Base-by-base conservation (phyloP, 2,888 invertebrate genomes). In the Euclidia mi region DNA sequence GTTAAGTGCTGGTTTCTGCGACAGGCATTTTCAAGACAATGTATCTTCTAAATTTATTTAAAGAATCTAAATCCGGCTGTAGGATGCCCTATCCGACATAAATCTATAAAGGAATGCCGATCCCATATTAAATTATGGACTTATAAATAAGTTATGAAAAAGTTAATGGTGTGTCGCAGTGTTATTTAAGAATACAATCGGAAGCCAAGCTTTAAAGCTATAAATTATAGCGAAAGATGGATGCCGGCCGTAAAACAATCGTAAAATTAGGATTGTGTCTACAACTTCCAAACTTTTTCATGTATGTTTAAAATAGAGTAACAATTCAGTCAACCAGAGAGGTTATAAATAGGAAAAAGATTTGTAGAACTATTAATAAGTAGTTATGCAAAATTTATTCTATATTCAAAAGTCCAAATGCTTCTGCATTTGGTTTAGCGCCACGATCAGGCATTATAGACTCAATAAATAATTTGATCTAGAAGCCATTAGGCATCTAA, bases 151-250 rank as follows among this genome's bases (percentile, higher is more conserved):
- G 61, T 61, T 65, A 62, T 70, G 66, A 71, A 68, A 69, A 65
- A 51, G 43, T 55, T 64, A 62, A 65, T 62, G 48, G 46, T 46
- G 60, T 60, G 66, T 68, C 62, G 32, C 44, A 50, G 43, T 56
- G 57, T 61, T 56, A 37, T 42, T 43, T 56, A 41, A 66, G 69
- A 64, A 76, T 57, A 72, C 75, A 74, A 81, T 81, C 84, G 83
- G 85, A 82, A 86, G 87, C 82, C 70, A 59, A 20, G 56, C 79
- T 80, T 84, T 88, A 85, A 78, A 78, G 86, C 74, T 80, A 88
- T 90, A 91, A 90, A 90, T 91, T 92, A 88, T 77, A 64, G 60
- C 68, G 61, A 69, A 68, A 81, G 85, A 78, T 82, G 84, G 79
- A 78, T 76, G 78, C 64, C 70, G 75, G 77, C 76, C 78, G 83